These are phyloP conservation scores for Conus betulinus DNA, from an alignment of 1,140 invertebrate species.

Conservation along the genomic window DNA sequence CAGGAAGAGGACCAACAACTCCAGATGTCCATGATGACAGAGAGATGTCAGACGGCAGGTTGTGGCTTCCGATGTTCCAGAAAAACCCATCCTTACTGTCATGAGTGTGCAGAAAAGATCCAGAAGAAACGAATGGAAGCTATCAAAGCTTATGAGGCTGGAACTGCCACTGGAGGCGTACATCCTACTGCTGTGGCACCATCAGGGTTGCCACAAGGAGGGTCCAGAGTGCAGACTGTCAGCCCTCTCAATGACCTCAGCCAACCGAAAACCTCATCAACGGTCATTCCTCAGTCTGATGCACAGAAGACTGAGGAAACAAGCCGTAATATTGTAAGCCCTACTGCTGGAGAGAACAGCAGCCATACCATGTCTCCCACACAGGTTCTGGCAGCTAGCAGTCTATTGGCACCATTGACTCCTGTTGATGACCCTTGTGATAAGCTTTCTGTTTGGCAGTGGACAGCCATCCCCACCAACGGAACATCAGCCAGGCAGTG, in stretches of 20 bases:
- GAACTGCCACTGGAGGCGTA: no score
- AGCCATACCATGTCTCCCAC: neutral
- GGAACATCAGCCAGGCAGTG: no score
- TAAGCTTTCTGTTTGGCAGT: slow-evolving; percentile 29
- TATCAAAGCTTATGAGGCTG: neutral
- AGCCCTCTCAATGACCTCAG: neutral
- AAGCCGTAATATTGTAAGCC: neutral
- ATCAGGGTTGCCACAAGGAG: no score
- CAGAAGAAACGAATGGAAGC: neutral
- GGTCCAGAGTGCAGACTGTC: no score
- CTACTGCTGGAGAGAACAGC: neutral
- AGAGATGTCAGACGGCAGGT: slow-evolving; percentile 36
- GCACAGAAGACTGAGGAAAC: neutral
- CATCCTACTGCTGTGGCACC: no score
- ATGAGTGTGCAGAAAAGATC: slow-evolving; percentile 49
- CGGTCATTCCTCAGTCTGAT: neutral
- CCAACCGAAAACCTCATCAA: neutral
- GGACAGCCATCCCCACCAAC: neutral
- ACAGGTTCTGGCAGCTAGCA: neutral
- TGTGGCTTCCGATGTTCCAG: slow-evolving; percentile 61
- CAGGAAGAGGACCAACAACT: neutral
- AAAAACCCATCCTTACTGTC: slow-evolving; percentile 64
- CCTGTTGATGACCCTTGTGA: neutral
- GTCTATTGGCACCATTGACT: slow-evolving; percentile 6
- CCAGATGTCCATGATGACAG: slow-evolving; percentile 52